These are phyloP conservation scores for Branchinecta lindahli DNA, from an alignment of 1,140 invertebrate species.

Conservation along the genomic window DNA sequence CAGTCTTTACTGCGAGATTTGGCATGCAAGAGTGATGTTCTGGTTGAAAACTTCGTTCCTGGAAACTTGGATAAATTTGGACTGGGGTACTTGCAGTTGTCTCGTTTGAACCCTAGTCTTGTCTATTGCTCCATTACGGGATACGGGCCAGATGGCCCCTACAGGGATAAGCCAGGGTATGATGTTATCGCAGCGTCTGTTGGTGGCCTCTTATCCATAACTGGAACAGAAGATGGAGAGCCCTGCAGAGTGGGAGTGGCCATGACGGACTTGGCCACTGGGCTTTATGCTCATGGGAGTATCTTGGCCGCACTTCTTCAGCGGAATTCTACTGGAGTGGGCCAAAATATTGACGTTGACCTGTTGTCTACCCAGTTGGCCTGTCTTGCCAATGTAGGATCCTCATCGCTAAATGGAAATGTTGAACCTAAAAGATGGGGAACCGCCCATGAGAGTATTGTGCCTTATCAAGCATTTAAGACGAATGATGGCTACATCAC, in stretches of 20 bases:
- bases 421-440: constrained; percentile 58
- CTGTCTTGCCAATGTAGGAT: constrained; percentile 70
- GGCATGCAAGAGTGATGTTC: constrained; percentile 59
- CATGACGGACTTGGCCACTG: constrained; percentile 80
- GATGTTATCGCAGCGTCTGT: constrained; percentile 87
- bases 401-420: constrained; percentile 75
- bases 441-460: constrained; percentile 82
- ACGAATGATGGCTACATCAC: constrained; percentile 65
- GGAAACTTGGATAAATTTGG: constrained; percentile 62
- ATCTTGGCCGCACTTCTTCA: constrained; percentile 79
- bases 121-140: constrained; percentile 92
- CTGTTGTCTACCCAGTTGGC: constrained; percentile 82
- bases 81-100: constrained; percentile 61
- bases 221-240: constrained; percentile 61
- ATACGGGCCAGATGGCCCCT: constrained; percentile 74
- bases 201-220: constrained; percentile 76
- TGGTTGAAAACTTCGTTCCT: constrained; percentile 89
- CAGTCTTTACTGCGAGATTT: constrained; percentile 53
- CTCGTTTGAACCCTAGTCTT: constrained; percentile 51
- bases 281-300: constrained; percentile 85
- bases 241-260: constrained; percentile 87
- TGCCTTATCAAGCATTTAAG: constrained; percentile 77
- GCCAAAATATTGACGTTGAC: constrained; percentile 86
- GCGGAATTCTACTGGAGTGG: constrained; percentile 53
- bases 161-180: constrained; percentile 69